Evolutionary conservation across 2,113 vertebrate genomes (phyloP).

Genomic region (Desmodus rotundus): DNA sequence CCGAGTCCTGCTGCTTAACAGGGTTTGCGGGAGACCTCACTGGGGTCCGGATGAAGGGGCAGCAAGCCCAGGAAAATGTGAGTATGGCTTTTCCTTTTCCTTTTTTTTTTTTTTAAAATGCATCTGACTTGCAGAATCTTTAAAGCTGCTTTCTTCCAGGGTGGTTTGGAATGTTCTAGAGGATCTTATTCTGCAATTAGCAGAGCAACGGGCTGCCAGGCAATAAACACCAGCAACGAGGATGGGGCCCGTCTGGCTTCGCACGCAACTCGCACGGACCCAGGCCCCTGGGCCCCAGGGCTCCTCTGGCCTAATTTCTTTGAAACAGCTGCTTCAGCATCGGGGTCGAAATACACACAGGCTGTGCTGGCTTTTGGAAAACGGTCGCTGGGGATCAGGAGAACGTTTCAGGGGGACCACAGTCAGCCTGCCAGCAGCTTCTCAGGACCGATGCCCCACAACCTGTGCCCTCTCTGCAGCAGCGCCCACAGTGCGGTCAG

Average conservation of each 20-base stretch:
- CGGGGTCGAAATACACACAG: not conserved
- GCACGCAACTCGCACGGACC: not conserved
- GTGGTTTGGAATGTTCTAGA: not conserved
- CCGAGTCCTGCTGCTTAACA: not conserved
- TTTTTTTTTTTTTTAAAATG: not conserved
- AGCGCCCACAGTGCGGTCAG: rapidly evolving
- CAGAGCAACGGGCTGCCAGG: not conserved
- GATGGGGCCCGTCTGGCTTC: not conserved
- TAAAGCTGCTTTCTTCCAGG: not conserved
- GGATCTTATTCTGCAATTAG: not conserved
- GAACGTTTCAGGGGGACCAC: not conserved
- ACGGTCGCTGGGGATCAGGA: not conserved
- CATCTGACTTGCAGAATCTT: not conserved
- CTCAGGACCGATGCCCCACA: not conserved
- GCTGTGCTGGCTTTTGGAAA: not conserved
- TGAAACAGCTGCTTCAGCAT: not conserved
- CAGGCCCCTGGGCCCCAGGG: not conserved
- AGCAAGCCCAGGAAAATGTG: not conserved
- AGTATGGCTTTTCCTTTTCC: not conserved
- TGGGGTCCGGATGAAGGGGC: not conserved
- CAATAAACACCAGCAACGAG: not conserved
- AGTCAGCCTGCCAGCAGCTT: not conserved
- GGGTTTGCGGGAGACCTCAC: not conserved
- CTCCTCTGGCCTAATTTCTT: conserved; percentile 26
- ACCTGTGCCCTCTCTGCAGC: not conserved